Conservation (phyloP, 2,113 vertebrate genomes). For the Hepsetus odoe region DNA sequence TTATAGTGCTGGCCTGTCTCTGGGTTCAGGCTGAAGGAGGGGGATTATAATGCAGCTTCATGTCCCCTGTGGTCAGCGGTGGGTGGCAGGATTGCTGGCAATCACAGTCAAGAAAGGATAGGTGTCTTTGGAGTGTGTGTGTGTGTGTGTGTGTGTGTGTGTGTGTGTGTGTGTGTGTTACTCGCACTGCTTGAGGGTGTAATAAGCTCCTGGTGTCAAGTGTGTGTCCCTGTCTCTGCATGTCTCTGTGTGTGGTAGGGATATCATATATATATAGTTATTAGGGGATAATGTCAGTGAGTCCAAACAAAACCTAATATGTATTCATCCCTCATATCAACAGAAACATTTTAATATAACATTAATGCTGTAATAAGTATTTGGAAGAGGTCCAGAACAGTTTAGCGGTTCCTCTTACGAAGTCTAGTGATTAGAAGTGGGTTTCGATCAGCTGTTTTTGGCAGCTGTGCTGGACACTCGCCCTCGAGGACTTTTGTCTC, state of each 20-base stretch:
- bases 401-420: no score
- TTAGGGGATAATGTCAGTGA: background rate
- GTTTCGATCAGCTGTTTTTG: no score
- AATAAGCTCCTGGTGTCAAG: conserved; percentile 53
- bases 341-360: background rate
- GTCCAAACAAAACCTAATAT: conserved; percentile 28
- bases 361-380: background rate
- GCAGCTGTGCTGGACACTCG: no score
- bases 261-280: no score
- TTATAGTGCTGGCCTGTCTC: background rate
- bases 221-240: conserved; percentile 19
- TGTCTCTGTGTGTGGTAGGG: background rate
- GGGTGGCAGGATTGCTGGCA: conserved; percentile 26
- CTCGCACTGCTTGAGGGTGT: conserved; percentile 42
- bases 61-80: background rate
- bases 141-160: conserved; percentile 16
- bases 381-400: background rate
- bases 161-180: no score
- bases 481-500: no score
- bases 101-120: conserved; percentile 12
- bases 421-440: no score
- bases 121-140: conserved; percentile 1
- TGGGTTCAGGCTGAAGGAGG: background rate
- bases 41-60: conserved; percentile 26
- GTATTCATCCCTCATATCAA: background rate